Evolutionary conservation across 2,797 vertebrate genomes (phyloP), one percentile per base, ranked within the genome.

Genomic region (Thunnus albacares): DNA sequence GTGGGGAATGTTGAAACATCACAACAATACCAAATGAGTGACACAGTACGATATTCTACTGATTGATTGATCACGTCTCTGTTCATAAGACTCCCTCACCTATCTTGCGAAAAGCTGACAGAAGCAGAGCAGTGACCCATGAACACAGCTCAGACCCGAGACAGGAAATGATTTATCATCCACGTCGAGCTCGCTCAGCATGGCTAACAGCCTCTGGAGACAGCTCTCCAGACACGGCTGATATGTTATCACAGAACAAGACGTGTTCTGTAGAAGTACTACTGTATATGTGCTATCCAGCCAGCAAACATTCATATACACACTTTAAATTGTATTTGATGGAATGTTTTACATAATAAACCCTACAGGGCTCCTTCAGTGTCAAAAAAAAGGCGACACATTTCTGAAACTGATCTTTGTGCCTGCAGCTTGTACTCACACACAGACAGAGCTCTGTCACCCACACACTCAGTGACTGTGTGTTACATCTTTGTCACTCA

Each of bases 151-250:
- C 77, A 85, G 75, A 77, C 69, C 64, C n/a, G 62, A 79, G 91
- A 91, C 83, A 84, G 84, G 81, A 90, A 82, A 38, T 78, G 45
- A 91, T 94, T 85, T 56, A 90, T 93, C 83, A 89, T 81, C 72
- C 67, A 62, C 20, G 30, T n/a, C 71, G n/a, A 70, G 56, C 60
- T 3, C 11, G 9, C 9, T 28, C 24, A 35, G 43, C n/a, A 51
- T 15, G 30, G 59, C 63, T 58, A 77, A 84, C 67, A 57, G 72
- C 71, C 73, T 70, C 59, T 55, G 74, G 71, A 83, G 82, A 84
- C 61, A 12, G 45, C 8, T 20, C 57, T 90, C 41, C 82, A 24
- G 64, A 79, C 58, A 62, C 58, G 60, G 76, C 66, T 82, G 38
- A 47, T 73, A 41, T 28, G 66, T 86, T 83, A 86, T 71, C 72